Conservation (phyloP, 1,140 invertebrate genomes). For the Ditylenchus dipsaci region DNA sequence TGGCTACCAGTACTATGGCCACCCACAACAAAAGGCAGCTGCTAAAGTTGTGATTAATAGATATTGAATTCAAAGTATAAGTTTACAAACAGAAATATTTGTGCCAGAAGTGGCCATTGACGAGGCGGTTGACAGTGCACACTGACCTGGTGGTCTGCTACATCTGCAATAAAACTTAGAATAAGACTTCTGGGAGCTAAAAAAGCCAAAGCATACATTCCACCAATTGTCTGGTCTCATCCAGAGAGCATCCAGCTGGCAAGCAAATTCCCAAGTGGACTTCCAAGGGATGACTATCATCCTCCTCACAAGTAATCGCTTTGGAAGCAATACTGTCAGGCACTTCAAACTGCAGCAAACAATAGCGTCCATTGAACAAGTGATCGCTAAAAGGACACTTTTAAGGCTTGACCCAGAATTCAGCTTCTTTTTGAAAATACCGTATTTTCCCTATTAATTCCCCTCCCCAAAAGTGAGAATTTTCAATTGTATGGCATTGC, state of each 20-base stretch:
- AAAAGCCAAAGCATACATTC: conserved; percentile 25
- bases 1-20: conserved; percentile 3
- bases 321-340: conserved; percentile 19
- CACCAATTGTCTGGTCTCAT: conserved; percentile 34
- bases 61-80: background rate
- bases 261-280: conserved; percentile 38
- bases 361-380: conserved; percentile 52
- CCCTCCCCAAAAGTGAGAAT: too few species aligned
- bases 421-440: too few species aligned
- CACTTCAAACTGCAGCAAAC: conserved; percentile 52
- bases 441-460: too few species aligned
- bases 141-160: conserved; percentile 31
- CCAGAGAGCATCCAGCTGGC: conserved; percentile 27
- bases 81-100: conserved; percentile 14
- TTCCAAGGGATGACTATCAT: conserved; percentile 27
- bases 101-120: conserved; percentile 28
- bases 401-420: too few species aligned
- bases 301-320: conserved; percentile 12
- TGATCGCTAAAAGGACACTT: conserved; percentile 36
- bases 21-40: conserved; percentile 16
- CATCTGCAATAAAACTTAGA: conserved; percentile 30
- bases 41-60: background rate
- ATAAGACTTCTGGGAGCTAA: background rate
- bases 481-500: too few species aligned
- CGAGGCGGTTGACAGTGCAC: conserved; percentile 32